Conservation (phyloP, 2,113 vertebrate species). For the Willisornis vidua region DNA sequence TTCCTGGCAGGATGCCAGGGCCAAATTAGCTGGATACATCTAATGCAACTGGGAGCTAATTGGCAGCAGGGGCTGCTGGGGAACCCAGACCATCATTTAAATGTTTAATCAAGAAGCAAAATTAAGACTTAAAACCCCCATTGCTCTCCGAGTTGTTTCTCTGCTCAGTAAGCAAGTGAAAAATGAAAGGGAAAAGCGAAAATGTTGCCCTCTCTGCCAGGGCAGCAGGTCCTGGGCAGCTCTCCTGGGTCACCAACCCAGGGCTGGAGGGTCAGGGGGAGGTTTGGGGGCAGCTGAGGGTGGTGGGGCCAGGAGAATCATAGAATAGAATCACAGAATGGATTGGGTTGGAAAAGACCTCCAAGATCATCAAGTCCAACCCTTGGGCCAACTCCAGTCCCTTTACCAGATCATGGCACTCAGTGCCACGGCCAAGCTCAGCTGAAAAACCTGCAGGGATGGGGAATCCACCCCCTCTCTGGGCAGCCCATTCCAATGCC, state of each 20-base stretch:
- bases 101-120: conserved; percentile 70
- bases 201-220: neutral
- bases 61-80: conserved; percentile 48
- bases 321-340: too few species aligned
- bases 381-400: too few species aligned
- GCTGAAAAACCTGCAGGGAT: too few species aligned
- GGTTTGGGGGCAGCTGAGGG: neutral
- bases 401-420: too few species aligned
- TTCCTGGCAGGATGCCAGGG: conserved; percentile 54
- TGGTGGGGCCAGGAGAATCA: neutral
- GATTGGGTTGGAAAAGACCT: too few species aligned
- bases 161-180: neutral
- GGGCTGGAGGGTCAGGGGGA: neutral
- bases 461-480: too few species aligned
- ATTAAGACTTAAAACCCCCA: conserved; percentile 46
- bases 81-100: conserved; percentile 38
- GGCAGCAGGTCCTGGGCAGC: neutral
- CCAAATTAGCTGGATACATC: conserved; percentile 67
- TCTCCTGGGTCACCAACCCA: neutral
- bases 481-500: too few species aligned
- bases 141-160: conserved; percentile 23
- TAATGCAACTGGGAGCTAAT: conserved; percentile 59
- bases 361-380: too few species aligned
- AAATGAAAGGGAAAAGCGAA: neutral
- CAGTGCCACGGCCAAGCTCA: too few species aligned